These are phyloP conservation scores for Penaeus indicus DNA, from an alignment of 1,140 invertebrate genomes.

Conservation along the genomic window DNA sequence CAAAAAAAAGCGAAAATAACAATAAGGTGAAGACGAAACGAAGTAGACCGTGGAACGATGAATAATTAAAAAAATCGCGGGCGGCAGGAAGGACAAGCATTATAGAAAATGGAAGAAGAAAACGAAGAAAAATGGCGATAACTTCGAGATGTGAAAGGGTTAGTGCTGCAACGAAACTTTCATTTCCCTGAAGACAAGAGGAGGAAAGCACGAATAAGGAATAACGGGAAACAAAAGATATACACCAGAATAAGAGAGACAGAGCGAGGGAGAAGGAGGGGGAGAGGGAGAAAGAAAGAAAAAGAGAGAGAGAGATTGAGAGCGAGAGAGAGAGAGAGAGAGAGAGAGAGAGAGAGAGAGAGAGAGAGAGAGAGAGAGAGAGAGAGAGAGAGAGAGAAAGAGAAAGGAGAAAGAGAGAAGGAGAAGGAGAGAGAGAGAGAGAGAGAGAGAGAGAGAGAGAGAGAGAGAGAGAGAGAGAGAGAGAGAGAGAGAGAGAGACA, in stretches of 20 bases:
- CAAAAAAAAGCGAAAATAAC: not conserved
- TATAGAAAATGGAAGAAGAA: no score
- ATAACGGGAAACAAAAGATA: not conserved
- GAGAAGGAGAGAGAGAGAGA: not conserved
- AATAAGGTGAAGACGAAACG: not conserved
- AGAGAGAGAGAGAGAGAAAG: no score
- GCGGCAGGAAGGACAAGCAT: not conserved
- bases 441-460: constrained; percentile 2
- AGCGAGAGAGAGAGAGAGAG: constrained; percentile 10
- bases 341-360: constrained; percentile 17
- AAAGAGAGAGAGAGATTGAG: not conserved
- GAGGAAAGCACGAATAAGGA: not conserved
- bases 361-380: constrained; percentile 51
- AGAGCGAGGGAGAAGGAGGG: not conserved
- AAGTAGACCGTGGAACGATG: no score
- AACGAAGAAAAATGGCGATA: no score
- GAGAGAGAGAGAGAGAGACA: not conserved
- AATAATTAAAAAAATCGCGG: not conserved
- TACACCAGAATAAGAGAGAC: not conserved
- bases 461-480: constrained; percentile 5
- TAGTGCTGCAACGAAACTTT: no score
- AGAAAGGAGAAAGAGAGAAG: not conserved
- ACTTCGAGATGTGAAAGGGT: no score
- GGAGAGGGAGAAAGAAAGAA: not conserved
- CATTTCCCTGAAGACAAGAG: not conserved